Base-by-base conservation (phyloP, 2,888 invertebrate genomes). In the Opisthograptis luteolata region DNA sequence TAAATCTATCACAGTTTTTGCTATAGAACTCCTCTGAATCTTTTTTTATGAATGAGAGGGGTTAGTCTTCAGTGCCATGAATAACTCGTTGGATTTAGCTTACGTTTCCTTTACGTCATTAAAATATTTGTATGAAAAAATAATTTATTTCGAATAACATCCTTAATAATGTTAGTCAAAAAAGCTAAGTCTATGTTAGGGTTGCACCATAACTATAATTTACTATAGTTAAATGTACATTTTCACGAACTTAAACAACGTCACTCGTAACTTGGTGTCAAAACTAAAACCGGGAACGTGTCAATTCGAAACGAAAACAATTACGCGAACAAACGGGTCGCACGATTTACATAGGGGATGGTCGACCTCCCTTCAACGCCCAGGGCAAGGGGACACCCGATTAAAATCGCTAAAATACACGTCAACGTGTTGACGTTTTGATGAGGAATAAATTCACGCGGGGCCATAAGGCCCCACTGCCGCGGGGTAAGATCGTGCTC, bases 401-500 rank as follows among this genome's bases (percentile, higher is more conserved):
- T 87, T 87, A 87, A 87, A 87, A 84, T 80, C 83, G 83, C 84
- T 79, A 84, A 87, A 88, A 87, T 87, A 84, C 81, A 84, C 84
- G 84, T 85, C 87, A 84, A 76, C 84, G 86, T 86, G 88, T 87
- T 89, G 89, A 87, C 89, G 81, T 87, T 87, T 85, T 87, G 87
- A 88, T 84, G 87, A 87, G 85, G 84, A 85, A 88, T 84, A 85
- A 86, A 85, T 86, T 82, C 77, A 37, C 35, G 52, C 49, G 41
- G 52, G 58, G 51, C 35, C 32, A 40, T 34, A 46, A 47, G 60
- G 64, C 64, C 64, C 64, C 73, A 55, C 60, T 62, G 73, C 68
- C 81, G 76, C 62, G 55, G 68, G 78, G 81, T 73, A 68, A 66
- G 70, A 66, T 74, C 88, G 89, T 89, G 89, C 80, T 76, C 73